phyloP scores from a whole-genome alignment of 2,888 invertebrate genomes.

The Abrostola triplasia region DNA sequence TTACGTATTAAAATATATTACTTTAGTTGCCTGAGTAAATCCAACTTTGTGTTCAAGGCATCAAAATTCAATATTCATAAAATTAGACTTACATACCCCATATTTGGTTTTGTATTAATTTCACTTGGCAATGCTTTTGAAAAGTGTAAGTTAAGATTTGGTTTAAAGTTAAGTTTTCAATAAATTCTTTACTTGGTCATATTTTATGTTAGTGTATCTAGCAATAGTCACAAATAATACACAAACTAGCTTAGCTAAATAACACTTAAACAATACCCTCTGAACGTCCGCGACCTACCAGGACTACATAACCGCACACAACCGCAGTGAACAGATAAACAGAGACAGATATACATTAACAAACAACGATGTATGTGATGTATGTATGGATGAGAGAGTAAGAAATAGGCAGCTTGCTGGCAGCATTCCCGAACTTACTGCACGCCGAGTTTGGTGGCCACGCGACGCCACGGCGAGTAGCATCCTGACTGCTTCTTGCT shows the following conservation, averaged over 20 bases:
- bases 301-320: constrained; percentile 58
- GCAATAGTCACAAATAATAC: not conserved
- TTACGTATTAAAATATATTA: too few species aligned
- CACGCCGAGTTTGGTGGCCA: constrained; percentile 97
- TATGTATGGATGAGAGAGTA: constrained; percentile 77
- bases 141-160: too few species aligned
- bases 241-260: constrained; percentile 4
- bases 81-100: too few species aligned
- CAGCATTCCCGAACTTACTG: constrained; percentile 92
- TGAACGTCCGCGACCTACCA: constrained; percentile 55
- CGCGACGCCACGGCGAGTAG: constrained; percentile 97
- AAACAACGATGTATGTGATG: constrained; percentile 74
- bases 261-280: constrained; percentile 19
- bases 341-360: constrained; percentile 61
- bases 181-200: not conserved
- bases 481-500: constrained; percentile 92
- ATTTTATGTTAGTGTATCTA: not conserved
- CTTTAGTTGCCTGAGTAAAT: too few species aligned
- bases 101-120: too few species aligned
- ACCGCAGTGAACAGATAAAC: constrained; percentile 54
- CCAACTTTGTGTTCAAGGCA: too few species aligned
- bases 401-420: constrained; percentile 74
- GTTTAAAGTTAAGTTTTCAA: too few species aligned
- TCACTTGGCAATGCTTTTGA: too few species aligned
- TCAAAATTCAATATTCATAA: too few species aligned